Conservation (phyloP, 2,113 vertebrate species). For the Prionailurus viverrinus region DNA sequence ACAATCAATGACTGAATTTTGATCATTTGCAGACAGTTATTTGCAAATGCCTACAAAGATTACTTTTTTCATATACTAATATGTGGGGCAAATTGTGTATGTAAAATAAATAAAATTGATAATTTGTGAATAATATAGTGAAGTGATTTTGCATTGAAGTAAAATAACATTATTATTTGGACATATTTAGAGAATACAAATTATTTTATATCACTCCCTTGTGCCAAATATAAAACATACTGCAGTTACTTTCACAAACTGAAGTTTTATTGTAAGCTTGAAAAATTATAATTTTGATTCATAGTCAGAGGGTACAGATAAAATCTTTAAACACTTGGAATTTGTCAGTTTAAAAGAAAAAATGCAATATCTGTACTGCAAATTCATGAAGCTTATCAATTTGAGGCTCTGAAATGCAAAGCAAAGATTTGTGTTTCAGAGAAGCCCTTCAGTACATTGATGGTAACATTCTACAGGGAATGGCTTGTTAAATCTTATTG, state of each 20-base stretch:
- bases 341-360: neutral
- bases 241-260: neutral
- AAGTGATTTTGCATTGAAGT: neutral
- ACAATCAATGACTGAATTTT: neutral
- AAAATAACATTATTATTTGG: neutral
- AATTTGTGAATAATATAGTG: neutral
- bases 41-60: neutral
- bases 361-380: neutral
- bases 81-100: neutral
- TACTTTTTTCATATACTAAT: neutral
- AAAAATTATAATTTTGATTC: neutral
- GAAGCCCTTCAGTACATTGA: neutral
- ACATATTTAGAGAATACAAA: neutral
- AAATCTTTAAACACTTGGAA: constrained; percentile 54
- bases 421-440: neutral
- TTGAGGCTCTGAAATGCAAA: constrained; percentile 1
- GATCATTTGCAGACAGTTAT: neutral
- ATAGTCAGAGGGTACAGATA: neutral
- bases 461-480: neutral
- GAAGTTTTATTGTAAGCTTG: neutral
- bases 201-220: neutral
- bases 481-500: neutral
- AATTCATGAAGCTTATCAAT: neutral
- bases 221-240: neutral
- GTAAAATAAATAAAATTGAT: neutral